Conservation (phyloP, 2,888 invertebrate species). For the Platycheirus albimanus region DNA sequence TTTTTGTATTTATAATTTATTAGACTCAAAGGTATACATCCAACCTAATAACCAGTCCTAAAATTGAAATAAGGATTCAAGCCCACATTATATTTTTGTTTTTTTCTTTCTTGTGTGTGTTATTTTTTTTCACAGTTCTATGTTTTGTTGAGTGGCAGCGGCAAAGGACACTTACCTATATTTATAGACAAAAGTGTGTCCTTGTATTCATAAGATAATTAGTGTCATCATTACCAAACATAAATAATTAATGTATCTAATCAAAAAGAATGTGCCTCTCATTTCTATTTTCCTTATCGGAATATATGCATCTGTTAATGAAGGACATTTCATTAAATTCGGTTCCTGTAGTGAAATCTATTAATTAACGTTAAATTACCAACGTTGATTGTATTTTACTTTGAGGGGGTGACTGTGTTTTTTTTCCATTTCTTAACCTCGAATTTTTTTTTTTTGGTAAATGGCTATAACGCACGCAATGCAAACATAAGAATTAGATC, state of each 20-base stretch:
- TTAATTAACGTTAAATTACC: conserved; percentile 71
- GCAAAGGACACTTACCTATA: conserved; percentile 1
- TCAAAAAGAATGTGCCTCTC: conserved; percentile 17
- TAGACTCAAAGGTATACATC: conserved; percentile 44
- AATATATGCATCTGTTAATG: conserved; percentile 58
- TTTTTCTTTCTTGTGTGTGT: no score
- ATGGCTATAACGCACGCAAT: conserved; percentile 48
- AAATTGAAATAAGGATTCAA: conserved; percentile 61
- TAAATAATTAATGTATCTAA: conserved; percentile 63
- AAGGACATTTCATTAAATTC: conserved; percentile 57
- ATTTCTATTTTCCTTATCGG: conserved; percentile 47
- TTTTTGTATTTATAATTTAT: conserved; percentile 54
- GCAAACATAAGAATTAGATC: conserved; percentile 38
- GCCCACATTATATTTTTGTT: neutral
- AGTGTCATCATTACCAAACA: conserved; percentile 69
- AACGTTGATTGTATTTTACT: conserved; percentile 21
- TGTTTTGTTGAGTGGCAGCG: neutral
- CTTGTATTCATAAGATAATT: conserved; percentile 59
- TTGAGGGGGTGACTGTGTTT: conserved; percentile 42
- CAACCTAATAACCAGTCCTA: conserved; percentile 53
- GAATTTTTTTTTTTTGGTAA: conserved; percentile 29
- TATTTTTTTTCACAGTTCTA: conserved; percentile 37
- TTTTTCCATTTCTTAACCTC: conserved; percentile 2
- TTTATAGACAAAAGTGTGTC: conserved; percentile 19
- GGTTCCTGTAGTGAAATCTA: conserved; percentile 66